phyloP scores from a whole-genome alignment of 2,888 invertebrate species.

The Melanargia galathea region DNA sequence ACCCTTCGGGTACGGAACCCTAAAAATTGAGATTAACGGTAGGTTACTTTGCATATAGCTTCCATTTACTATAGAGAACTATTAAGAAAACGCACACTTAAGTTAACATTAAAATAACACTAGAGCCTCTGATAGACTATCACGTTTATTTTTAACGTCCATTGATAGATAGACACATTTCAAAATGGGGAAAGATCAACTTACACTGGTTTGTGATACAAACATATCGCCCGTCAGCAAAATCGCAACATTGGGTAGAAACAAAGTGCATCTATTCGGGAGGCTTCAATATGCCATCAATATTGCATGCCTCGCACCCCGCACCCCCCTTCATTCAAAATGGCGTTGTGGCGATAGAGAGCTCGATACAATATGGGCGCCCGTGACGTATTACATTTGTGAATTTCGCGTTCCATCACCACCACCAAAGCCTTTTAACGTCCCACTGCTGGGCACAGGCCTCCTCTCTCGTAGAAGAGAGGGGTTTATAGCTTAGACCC shows the following conservation, averaged over 20 bases:
- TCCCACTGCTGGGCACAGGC: too few relatives aligned
- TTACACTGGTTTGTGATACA: conserved; percentile 53
- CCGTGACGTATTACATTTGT: conserved; percentile 7
- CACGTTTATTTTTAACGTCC: not conserved
- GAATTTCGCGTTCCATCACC: too few relatives aligned
- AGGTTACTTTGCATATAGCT: too few relatives aligned
- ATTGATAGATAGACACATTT: conserved; percentile 18
- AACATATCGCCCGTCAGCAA: conserved; percentile 73
- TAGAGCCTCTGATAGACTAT: not conserved
- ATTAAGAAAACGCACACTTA: too few relatives aligned
- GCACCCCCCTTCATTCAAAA: conserved; percentile 47
- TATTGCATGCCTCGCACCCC: conserved; percentile 54
- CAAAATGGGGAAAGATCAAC: conserved; percentile 44
- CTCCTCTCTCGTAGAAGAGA: too few relatives aligned
- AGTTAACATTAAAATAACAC: too few relatives aligned
- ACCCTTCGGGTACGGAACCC: too few relatives aligned
- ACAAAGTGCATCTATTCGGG: conserved; percentile 76
- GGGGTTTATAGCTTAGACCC: too few relatives aligned
- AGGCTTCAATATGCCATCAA: conserved; percentile 61
- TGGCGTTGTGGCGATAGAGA: conserved; percentile 52
- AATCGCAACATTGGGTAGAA: conserved; percentile 64
- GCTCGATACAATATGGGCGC: conserved; percentile 45
- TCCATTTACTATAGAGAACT: too few relatives aligned
- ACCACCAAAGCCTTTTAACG: too few relatives aligned
- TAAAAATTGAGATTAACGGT: too few relatives aligned